Evolutionary conservation across 2,797 vertebrate genomes (phyloP).

Genomic region (Neostethus bicornis): DNA sequence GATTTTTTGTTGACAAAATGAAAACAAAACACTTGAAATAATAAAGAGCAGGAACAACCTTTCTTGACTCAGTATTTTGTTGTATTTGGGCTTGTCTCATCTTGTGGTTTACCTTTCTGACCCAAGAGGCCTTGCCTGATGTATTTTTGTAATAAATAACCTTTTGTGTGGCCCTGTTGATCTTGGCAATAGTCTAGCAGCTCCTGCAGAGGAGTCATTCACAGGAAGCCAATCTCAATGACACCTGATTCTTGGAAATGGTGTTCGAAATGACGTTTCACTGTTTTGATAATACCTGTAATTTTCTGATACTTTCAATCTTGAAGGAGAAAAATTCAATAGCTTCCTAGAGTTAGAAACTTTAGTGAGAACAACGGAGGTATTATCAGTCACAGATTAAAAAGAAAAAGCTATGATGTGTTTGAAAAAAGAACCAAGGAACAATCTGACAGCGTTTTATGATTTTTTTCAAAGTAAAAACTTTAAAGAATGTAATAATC

Average conservation of each 20-base stretch:
- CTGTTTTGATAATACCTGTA: constrained; percentile 17
- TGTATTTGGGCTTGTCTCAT: constrained; percentile 30
- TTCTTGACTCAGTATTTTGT: constrained; percentile 37
- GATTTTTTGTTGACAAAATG: constrained; percentile 16
- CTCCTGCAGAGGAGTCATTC: constrained; percentile 22
- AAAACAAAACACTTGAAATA: constrained; percentile 34
- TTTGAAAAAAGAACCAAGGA: constrained; percentile 3
- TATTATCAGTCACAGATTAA: not conserved
- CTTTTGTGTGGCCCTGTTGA: constrained; percentile 40
- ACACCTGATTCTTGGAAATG: constrained; percentile 33
- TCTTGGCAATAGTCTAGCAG: constrained; percentile 30
- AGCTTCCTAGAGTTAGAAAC: not conserved
- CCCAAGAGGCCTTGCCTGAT: constrained; percentile 41
- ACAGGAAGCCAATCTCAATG: constrained; percentile 11
- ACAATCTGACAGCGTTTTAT: constrained; percentile 7
- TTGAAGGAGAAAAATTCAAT: constrained; percentile 9
- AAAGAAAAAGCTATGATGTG: not conserved
- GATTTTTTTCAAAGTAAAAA: constrained; percentile 5
- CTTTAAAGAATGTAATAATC: constrained; percentile 2
- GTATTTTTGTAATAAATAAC: constrained; percentile 24
- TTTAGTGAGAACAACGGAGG: not conserved
- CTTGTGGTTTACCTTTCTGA: constrained; percentile 47
- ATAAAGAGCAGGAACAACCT: constrained; percentile 16
- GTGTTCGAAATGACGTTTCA: constrained; percentile 46
- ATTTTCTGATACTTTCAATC: constrained; percentile 30